These are phyloP conservation scores for Microhierax caerulescens DNA, from an alignment of 2,797 vertebrate genomes.

Conservation along the genomic window DNA sequence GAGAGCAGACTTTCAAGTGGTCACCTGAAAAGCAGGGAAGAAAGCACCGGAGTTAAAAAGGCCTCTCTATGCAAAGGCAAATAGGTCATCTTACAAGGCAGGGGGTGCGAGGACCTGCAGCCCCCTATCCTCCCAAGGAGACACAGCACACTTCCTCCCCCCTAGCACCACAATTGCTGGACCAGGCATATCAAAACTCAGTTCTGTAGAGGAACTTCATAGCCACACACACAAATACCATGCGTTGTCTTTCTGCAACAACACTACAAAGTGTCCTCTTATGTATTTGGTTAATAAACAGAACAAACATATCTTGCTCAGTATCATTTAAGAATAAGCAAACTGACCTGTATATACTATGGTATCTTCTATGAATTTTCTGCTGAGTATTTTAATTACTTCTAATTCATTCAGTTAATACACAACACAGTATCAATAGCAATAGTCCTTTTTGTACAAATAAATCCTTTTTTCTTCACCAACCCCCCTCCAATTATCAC, in stretches of 20 bases:
- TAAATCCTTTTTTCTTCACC: not conserved
- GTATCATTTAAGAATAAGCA: not conserved
- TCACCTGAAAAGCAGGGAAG: conserved; percentile 81
- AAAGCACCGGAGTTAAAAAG: not conserved
- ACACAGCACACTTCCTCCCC: too few relatives aligned
- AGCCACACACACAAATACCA: not conserved
- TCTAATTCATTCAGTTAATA: not conserved
- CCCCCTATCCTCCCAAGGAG: not conserved
- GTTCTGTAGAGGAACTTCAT: not conserved
- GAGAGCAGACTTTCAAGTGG: conserved; percentile 91
- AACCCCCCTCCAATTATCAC: not conserved
- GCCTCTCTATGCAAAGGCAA: not conserved
- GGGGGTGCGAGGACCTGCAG: not conserved
- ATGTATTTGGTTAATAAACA: not conserved
- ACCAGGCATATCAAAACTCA: not conserved
- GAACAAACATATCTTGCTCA: not conserved
- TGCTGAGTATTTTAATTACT: not conserved
- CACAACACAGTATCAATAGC: not conserved
- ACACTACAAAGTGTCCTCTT: not conserved
- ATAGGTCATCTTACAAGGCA: accelerated
- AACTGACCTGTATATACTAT: not conserved
- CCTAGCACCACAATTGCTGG: accelerated
- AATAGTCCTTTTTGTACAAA: not conserved
- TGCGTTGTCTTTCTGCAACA: not conserved
- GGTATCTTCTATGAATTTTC: not conserved